Evolutionary conservation across 2,888 invertebrate species (phyloP).

Genomic region (Pseudococcus jackbeardsleyi): DNA sequence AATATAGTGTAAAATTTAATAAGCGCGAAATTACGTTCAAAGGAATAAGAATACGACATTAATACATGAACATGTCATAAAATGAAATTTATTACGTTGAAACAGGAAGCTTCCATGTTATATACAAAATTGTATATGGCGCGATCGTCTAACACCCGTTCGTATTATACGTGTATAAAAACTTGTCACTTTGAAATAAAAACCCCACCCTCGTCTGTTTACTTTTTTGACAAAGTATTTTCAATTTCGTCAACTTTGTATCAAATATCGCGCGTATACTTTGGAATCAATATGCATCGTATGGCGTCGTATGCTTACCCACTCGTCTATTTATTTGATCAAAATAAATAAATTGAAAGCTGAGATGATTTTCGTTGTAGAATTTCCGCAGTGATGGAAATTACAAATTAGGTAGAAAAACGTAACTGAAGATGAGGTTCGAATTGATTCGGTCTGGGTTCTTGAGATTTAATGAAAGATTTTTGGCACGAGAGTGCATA

Average conservation of each 20-base stretch:
- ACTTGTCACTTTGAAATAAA: conserved; percentile 40
- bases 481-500: too few relatives aligned
- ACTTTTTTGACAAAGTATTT: conserved; percentile 36
- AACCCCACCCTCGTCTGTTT: not conserved
- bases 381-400: too few relatives aligned
- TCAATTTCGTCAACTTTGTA: conserved; percentile 12
- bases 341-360: too few relatives aligned
- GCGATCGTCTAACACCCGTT: conserved; percentile 33
- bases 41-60: conserved; percentile 52
- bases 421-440: too few relatives aligned
- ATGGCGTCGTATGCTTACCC: too few relatives aligned
- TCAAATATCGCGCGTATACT: not conserved
- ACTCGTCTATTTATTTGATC: too few relatives aligned
- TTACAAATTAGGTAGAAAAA: too few relatives aligned
- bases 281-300: not conserved
- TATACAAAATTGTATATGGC: conserved; percentile 37
- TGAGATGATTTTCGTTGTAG: too few relatives aligned
- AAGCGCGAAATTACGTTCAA: conserved; percentile 40
- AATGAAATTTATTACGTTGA: conserved; percentile 50
- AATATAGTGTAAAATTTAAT: conserved; percentile 51
- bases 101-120: conserved; percentile 32
- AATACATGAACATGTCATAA: conserved; percentile 52
- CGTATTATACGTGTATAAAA: not conserved
- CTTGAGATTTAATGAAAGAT: too few relatives aligned
- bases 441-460: too few relatives aligned